Evolutionary conservation across 2,888 invertebrate genomes (phyloP).

Genomic region (Caenorhabditis virilis): DNA sequence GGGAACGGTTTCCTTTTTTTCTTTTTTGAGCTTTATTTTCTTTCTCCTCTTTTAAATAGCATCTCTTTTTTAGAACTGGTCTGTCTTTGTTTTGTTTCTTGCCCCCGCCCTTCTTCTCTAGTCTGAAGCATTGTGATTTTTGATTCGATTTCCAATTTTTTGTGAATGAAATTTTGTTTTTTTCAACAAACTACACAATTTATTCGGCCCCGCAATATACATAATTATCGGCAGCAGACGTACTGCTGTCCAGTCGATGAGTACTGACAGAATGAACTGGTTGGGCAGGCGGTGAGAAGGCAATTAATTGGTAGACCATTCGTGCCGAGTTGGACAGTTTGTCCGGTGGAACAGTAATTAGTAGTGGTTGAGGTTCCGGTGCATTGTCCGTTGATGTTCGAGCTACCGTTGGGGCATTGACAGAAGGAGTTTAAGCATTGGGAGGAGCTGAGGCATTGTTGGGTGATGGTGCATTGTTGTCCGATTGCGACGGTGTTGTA

Average conservation of each 20-base stretch:
- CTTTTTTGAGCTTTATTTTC: no score
- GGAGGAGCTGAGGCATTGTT: slow-evolving; percentile 44
- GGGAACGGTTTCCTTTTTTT: no score
- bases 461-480: slow-evolving; percentile 39
- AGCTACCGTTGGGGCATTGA: slow-evolving; percentile 30
- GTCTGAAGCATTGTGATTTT: no score
- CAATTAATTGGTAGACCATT: slow-evolving; percentile 38
- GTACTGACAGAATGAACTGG: slow-evolving; percentile 36
- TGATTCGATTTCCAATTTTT: no score
- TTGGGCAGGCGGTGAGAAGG: slow-evolving; percentile 36
- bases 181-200: no score
- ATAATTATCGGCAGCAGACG: slow-evolving; percentile 38
- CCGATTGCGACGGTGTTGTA: slow-evolving; percentile 42
- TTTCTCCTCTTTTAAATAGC: no score
- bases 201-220: no score
- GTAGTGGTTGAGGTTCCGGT: slow-evolving; percentile 8
- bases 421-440: slow-evolving; percentile 33
- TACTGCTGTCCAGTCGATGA: slow-evolving; percentile 29
- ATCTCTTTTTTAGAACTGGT: no score
- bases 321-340: slow-evolving; percentile 19
- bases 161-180: no score
- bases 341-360: slow-evolving; percentile 18
- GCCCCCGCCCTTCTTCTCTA: no score
- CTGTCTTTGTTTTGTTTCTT: no score
- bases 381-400: slow-evolving; percentile 26